Conservation (phyloP, 2,888 invertebrate genomes). For the Ephialtes manifestator region DNA sequence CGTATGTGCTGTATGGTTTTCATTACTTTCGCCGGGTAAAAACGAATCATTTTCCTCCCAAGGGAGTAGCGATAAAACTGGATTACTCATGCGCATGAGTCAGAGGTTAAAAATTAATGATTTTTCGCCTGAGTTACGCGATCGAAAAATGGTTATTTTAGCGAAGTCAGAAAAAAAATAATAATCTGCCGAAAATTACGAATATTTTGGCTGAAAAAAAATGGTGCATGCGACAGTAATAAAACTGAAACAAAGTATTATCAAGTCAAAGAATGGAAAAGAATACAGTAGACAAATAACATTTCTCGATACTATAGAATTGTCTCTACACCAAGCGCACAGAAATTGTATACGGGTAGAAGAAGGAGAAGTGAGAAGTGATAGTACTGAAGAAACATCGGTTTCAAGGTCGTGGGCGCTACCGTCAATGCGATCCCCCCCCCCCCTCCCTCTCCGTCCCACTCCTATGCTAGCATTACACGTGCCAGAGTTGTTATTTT, state of each 20-base stretch:
- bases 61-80: too few relatives aligned
- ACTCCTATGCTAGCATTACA: constrained; percentile 59
- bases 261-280: background rate
- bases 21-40: too few relatives aligned
- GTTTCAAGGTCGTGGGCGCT: constrained; percentile 68
- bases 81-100: too few relatives aligned
- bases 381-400: constrained; percentile 68
- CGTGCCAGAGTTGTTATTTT: constrained; percentile 73
- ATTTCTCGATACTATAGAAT: constrained; percentile 29
- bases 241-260: too few relatives aligned
- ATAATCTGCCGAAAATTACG: too few relatives aligned
- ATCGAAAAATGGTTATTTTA: too few relatives aligned
- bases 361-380: constrained; percentile 39
- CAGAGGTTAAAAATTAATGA: too few relatives aligned
- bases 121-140: too few relatives aligned
- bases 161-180: too few relatives aligned
- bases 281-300: background rate
- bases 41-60: too few relatives aligned
- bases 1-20: too few relatives aligned
- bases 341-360: constrained; percentile 24
- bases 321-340: constrained; percentile 17
- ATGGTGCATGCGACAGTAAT: background rate
- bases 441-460: constrained; percentile 42
- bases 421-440: constrained; percentile 59
- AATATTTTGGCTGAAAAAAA: background rate